phyloP scores from a whole-genome alignment of 2,113 vertebrate species.

The Lophochroa leadbeateri region DNA sequence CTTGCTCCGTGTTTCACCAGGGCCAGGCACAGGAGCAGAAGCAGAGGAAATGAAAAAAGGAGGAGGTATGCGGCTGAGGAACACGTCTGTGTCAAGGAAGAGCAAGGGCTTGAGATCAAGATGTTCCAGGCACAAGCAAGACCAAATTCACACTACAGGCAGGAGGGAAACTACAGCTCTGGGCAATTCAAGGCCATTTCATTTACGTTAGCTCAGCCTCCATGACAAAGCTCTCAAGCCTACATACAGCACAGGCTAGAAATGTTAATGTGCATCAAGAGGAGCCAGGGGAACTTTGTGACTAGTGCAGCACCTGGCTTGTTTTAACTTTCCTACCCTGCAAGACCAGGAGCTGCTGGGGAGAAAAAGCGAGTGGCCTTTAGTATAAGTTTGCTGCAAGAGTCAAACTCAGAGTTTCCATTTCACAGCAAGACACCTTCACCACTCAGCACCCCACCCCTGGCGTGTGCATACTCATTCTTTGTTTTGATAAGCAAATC shows the following conservation, averaged over 20 bases:
- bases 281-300: neutral
- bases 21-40: neutral
- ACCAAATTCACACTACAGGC: neutral
- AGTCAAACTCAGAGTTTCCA: slow-evolving; percentile 33
- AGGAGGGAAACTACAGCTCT: neutral
- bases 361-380: neutral
- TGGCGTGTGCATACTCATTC: slow-evolving; percentile 16
- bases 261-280: neutral
- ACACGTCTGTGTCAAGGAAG: neutral
- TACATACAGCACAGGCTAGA: neutral
- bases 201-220: neutral
- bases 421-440: neutral
- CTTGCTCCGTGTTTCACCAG: neutral
- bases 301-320: neutral
- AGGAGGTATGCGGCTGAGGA: neutral
- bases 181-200: neutral
- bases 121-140: neutral
- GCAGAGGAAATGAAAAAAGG: neutral
- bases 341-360: neutral
- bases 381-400: neutral
- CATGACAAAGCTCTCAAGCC: neutral
- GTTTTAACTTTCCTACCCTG: neutral
- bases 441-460: neutral
- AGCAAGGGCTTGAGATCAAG: neutral
- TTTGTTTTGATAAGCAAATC: slow-evolving; percentile 58